Base-by-base conservation (phyloP, 2,797 vertebrate species). In the Otolemur crassicaudatus region DNA sequence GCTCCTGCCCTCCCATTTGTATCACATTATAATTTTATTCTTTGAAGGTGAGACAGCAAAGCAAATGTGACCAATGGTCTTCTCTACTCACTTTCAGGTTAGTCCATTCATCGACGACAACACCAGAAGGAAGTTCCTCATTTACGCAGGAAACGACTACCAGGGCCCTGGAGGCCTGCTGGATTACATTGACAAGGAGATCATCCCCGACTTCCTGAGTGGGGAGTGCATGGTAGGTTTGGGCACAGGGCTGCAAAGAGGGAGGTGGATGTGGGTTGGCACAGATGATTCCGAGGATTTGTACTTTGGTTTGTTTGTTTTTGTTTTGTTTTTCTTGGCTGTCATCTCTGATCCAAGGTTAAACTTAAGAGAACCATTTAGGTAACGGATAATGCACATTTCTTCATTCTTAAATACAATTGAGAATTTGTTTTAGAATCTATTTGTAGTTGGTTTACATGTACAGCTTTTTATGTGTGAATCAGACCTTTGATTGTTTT, bases 71-170 rank as follows among this genome's bases (percentile, higher is more conserved):
- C 69, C 1, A 0, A 0, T 9, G 46, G 0, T 20, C 37, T 25
- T 81, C 43, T 80, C 27, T 43, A 10, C 0, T 49, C 40, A 0
- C 31, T 97, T 89, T 3, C 94, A 99, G 99, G 99, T 99, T 81
- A 99, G 99, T 97, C 99, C 99, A 0, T 99, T 99, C 96, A 99
- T 99, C 34, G 99, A 99, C 91, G 99, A 99, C 98, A 99, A 99
- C 98, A 99, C 99, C 60, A 99, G 99, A 76, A 99, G 99, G 98
- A 99, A 99, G 97, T 99, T 99, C 98, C 99, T 99, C 89, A 99
- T 99, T 98, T 99, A 99, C 85, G 99, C 99, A 27, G 99, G 99
- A 75, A 99, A 99, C 65, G 99, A 99, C 98, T 99, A 99, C 98
- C 99, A 99, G 98, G 99, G 99, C 40, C 99, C 99, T 7, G 99